Conservation (phyloP, 2,113 vertebrate species). For the Dromaius novaehollandiae region DNA sequence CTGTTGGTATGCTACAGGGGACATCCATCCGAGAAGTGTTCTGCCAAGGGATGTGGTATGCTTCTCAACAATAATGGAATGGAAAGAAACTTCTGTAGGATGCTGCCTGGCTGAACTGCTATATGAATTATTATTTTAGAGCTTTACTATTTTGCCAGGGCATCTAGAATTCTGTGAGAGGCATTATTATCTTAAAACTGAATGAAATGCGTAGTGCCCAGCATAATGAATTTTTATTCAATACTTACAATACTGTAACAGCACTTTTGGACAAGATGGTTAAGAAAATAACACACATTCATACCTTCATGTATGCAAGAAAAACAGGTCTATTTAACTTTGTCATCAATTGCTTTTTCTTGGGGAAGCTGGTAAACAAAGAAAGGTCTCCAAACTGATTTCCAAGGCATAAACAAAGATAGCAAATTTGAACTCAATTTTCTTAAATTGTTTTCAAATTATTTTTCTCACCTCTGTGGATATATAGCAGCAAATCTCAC, state of each 20-base stretch:
- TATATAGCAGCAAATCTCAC: not conserved
- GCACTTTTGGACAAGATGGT: not conserved
- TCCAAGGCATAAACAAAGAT: not conserved
- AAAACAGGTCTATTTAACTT: not conserved
- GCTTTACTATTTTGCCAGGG: not conserved
- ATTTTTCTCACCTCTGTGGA: not conserved
- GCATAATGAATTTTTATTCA: not conserved
- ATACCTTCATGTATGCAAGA: accelerated
- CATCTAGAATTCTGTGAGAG: not conserved
- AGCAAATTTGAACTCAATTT: not conserved
- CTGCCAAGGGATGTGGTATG: not conserved
- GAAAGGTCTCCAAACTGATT: not conserved
- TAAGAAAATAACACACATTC: not conserved
- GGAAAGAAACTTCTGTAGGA: not conserved
- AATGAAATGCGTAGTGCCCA: not conserved
- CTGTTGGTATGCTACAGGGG: not conserved
- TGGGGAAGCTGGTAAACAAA: not conserved
- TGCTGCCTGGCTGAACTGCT: not conserved
- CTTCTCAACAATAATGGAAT: not conserved
- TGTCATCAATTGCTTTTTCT: not conserved
- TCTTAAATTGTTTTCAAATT: not conserved
- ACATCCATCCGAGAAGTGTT: not conserved
- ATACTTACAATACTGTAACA: not conserved
- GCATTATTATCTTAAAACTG: not conserved
- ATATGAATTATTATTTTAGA: not conserved